These are phyloP conservation scores for Furcifer pardalis DNA, from an alignment of 2,797 vertebrate genomes.

Conservation along the genomic window DNA sequence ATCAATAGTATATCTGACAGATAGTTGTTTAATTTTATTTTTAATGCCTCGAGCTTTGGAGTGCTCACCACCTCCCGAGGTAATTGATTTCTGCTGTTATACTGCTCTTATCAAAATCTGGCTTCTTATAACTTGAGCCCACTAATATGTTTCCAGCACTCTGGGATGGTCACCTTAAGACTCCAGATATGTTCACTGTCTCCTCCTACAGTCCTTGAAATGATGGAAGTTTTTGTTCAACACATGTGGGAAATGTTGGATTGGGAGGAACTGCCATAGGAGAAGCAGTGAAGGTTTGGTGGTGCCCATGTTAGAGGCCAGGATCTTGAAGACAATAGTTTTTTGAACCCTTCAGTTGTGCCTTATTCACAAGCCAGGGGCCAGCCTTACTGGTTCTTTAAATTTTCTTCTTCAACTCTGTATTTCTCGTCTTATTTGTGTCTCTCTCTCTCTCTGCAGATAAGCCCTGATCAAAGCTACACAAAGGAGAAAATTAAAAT, in stretches of 20 bases:
- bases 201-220: background rate
- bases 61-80: no score
- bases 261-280: background rate
- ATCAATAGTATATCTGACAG: no score
- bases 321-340: background rate
- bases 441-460: constrained; percentile 74
- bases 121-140: no score
- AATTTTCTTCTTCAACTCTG: constrained; percentile 23
- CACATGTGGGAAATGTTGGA: background rate
- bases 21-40: no score
- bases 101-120: no score
- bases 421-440: constrained; percentile 22
- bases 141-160: no score
- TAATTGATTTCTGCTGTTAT: no score
- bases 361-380: background rate
- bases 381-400: constrained; percentile 33
- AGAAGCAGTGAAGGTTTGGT: background rate
- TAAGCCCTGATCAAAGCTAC: constrained; percentile 87
- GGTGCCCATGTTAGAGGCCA: background rate
- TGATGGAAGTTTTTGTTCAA: background rate
- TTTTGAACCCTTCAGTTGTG: background rate
- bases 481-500: constrained; percentile 98
- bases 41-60: no score
- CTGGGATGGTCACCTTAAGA: no score
- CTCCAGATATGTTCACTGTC: background rate